Percentiles rank a stretch among this genome's conserved stretches.
Conservation (phyloP, 1,140 invertebrate genomes). For the Wasmannia auropunctata region DNA sequence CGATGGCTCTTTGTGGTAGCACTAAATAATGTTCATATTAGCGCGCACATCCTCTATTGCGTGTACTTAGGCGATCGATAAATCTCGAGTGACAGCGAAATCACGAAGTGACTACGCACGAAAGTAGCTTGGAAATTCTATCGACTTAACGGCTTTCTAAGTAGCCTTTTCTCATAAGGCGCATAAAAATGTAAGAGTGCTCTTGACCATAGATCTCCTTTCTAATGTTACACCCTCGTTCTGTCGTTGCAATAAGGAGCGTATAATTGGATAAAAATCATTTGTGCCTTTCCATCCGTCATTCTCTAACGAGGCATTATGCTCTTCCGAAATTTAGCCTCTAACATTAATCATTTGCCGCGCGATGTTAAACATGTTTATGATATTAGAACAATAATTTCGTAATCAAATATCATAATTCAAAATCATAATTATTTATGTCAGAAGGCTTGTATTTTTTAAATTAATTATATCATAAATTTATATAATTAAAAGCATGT, state of each 20-base stretch:
- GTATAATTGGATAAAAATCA: not conserved
- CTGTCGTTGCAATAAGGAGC: not conserved
- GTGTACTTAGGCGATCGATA: conserved; percentile 48
- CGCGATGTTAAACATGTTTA: not conserved
- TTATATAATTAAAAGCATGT: not conserved
- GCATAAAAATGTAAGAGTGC: conserved; percentile 27
- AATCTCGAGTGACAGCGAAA: conserved; percentile 57
- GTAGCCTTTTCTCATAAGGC: conserved; percentile 39
- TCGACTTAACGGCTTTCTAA: conserved; percentile 56
- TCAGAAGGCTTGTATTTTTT: too few relatives aligned
- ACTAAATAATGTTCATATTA: conserved; percentile 51
- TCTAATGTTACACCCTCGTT: conserved; percentile 44
- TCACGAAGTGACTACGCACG: conserved; percentile 49
- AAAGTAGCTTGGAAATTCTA: conserved; percentile 57
- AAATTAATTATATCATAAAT: not conserved
- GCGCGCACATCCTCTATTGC: conserved; percentile 20
- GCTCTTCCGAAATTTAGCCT: not conserved
- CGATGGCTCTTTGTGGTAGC: conserved; percentile 35
- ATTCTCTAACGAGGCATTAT: not conserved
- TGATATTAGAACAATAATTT: not conserved
- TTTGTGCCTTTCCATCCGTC: conserved; percentile 2
- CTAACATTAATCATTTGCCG: not conserved
- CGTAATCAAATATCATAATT: too few relatives aligned
- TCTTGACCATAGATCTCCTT: conserved; percentile 36
- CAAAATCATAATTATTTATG: too few relatives aligned